phyloP scores from a whole-genome alignment of 2,113 vertebrate species.

The Turnix velox region DNA sequence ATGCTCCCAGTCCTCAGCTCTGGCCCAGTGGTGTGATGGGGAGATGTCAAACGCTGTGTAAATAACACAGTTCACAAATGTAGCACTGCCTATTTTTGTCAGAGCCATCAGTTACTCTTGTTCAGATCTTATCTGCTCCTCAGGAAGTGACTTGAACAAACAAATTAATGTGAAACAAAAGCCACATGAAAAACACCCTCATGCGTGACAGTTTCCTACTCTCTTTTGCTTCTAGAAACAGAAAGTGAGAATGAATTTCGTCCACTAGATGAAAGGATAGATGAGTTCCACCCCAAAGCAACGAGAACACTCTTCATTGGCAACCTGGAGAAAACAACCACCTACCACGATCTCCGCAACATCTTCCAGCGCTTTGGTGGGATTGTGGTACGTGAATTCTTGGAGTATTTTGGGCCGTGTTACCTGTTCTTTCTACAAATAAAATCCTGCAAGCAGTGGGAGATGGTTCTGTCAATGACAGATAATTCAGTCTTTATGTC shows the following conservation, averaged over 20 bases:
- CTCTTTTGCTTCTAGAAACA: slow-evolving; percentile 80
- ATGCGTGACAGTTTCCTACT: background rate
- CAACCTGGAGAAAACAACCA: slow-evolving; percentile 97
- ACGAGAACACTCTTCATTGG: slow-evolving; percentile 97
- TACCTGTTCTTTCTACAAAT: background rate
- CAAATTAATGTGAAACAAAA: background rate
- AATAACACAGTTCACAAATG: background rate
- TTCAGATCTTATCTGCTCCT: background rate
- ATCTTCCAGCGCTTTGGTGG: slow-evolving; percentile 98
- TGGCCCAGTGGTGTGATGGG: background rate
- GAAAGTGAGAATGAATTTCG: slow-evolving; percentile 99
- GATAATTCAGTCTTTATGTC: background rate
- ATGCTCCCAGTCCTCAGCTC: background rate
- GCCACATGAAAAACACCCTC: background rate
- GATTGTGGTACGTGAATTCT: slow-evolving; percentile 85
- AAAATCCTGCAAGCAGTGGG: background rate
- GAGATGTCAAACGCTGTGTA: background rate
- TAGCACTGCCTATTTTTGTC: background rate
- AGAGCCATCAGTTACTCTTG: background rate
- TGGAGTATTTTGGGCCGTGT: background rate
- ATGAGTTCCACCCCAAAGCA: slow-evolving; percentile 98
- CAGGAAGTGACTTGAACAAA: background rate
- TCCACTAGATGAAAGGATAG: slow-evolving; percentile 96
- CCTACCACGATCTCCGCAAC: slow-evolving; percentile 93
- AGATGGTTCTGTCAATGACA: fast-evolving